phyloP scores from a whole-genome alignment of 2,888 invertebrate genomes.

The Lysandra coridon region DNA sequence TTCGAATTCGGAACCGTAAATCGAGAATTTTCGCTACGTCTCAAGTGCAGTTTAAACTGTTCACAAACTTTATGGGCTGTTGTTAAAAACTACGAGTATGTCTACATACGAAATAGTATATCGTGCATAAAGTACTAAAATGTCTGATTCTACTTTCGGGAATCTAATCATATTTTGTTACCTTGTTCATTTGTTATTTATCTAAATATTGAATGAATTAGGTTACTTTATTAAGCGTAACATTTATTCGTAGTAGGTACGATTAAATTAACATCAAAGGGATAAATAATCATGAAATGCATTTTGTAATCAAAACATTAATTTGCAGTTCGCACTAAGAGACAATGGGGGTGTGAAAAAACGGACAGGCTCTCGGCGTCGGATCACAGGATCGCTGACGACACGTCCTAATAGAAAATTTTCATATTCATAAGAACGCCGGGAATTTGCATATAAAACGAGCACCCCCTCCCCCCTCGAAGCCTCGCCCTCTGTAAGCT shows the following conservation, averaged over 20 bases:
- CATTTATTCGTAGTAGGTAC: neutral
- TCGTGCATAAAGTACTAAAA: neutral
- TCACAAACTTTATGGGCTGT: neutral
- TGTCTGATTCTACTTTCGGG: neutral
- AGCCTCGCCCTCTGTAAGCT: constrained; percentile 52
- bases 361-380: constrained; percentile 50
- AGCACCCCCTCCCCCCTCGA: constrained; percentile 61
- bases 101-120: neutral
- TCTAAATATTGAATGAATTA: neutral
- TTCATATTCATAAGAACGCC: constrained; percentile 80
- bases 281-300: neutral
- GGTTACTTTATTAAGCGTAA: neutral
- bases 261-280: neutral
- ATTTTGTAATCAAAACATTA: constrained; percentile 37
- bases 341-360: constrained; percentile 56
- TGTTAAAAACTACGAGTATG: neutral
- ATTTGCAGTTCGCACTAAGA: constrained; percentile 54
- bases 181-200: neutral
- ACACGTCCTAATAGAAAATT: constrained; percentile 80
- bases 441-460: constrained; percentile 79
- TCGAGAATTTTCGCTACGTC: constrained; percentile 4
- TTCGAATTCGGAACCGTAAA: constrained; percentile 7
- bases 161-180: neutral
- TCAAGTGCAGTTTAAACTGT: constrained; percentile 10
- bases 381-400: constrained; percentile 71